A percentile compares a stretch with the other conserved stretches of the same genome.
phyloP scores from a whole-genome alignment of 2,888 invertebrate genomes.

The Lasioglossum marginatum region DNA sequence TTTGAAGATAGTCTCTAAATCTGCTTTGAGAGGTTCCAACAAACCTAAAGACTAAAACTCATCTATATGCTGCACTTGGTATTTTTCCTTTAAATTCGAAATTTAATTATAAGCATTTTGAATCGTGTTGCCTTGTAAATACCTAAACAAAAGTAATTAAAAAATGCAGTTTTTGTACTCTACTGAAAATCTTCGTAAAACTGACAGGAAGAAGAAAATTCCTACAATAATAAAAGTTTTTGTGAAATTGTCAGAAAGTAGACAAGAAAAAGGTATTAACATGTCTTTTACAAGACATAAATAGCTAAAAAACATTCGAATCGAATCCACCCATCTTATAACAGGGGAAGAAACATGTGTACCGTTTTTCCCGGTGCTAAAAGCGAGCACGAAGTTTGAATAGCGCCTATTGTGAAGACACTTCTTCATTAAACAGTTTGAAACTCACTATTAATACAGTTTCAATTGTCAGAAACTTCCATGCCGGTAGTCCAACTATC shows the following conservation, averaged over 20 bases:
- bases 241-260: too few species aligned
- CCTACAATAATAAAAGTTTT: background rate
- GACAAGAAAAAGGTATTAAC: background rate
- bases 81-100: too few species aligned
- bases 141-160: too few species aligned
- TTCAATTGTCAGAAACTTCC: conserved; percentile 34
- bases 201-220: background rate
- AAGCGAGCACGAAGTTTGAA: background rate
- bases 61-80: too few species aligned
- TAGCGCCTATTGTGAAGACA: background rate
- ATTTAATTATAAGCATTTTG: too few species aligned
- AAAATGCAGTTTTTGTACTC: background rate
- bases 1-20: too few species aligned
- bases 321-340: background rate
- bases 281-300: background rate
- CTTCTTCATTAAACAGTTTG: conserved; percentile 29
- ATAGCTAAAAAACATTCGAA: background rate
- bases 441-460: conserved; percentile 45
- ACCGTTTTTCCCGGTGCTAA: background rate
- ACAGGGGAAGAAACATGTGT: background rate
- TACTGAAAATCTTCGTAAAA: too few species aligned
- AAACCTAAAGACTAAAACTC: too few species aligned
- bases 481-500: conserved; percentile 34
- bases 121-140: too few species aligned
- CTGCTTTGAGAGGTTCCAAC: background rate